These are phyloP conservation scores for Sminthopsis crassicaudata DNA, from an alignment of 2,113 vertebrate genomes.

Conservation along the genomic window DNA sequence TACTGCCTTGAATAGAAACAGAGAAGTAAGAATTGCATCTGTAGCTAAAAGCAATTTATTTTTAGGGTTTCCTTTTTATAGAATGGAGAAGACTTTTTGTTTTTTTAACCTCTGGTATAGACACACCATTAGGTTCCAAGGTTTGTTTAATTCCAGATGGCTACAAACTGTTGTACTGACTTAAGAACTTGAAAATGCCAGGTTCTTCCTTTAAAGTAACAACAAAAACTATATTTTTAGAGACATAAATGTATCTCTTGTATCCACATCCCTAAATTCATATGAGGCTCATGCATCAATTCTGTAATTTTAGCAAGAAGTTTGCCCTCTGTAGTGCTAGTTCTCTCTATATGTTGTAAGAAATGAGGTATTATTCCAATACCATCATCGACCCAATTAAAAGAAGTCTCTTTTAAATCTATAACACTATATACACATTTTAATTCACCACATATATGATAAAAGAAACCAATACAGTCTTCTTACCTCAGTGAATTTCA, in stretches of 20 bases:
- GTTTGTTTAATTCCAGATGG: conserved; percentile 29
- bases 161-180: conserved; percentile 34
- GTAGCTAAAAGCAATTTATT: conserved; percentile 68
- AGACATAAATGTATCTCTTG: conserved; percentile 21
- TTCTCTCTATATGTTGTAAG: not conserved
- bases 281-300: not conserved
- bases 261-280: conserved; percentile 29
- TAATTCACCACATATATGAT: conserved; percentile 21
- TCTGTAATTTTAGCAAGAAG: conserved; percentile 45
- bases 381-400: not conserved
- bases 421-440: not conserved
- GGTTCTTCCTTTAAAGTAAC: conserved; percentile 55
- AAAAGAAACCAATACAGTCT: conserved; percentile 12
- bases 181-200: conserved; percentile 36
- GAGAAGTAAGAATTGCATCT: conserved; percentile 59
- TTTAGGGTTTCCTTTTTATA: conserved; percentile 64
- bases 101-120: conserved; percentile 22
- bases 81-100: conserved; percentile 28
- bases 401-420: not conserved
- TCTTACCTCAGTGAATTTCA: conserved; percentile 6
- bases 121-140: not conserved
- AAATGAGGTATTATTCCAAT: not conserved
- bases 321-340: not conserved
- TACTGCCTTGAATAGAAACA: conserved; percentile 70
- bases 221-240: not conserved